Evolutionary conservation across 2,888 invertebrate genomes (phyloP).

Genomic region (Helobdella robusta): DNA sequence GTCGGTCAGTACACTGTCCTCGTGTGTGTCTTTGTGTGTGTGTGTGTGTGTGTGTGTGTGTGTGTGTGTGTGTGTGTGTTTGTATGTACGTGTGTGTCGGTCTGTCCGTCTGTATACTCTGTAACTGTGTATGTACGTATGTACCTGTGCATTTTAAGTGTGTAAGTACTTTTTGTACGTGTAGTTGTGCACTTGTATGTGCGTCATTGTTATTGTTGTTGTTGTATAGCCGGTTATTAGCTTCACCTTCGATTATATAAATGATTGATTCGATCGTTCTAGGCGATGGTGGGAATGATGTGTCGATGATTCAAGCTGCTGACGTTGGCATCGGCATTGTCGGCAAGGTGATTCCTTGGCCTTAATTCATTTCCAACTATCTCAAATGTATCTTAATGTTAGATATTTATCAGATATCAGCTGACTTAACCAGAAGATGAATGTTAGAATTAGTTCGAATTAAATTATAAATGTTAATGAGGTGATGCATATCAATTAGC

Average conservation of each 20-base stretch:
- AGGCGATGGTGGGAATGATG: slow-evolving; percentile 64
- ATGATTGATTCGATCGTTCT: not conserved
- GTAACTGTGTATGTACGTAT: too few relatives aligned
- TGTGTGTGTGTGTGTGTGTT: not conserved
- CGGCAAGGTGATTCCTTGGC: slow-evolving; percentile 43
- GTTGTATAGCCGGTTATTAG: too few relatives aligned
- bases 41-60: not conserved
- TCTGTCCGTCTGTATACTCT: not conserved
- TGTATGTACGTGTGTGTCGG: not conserved
- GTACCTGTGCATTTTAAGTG: too few relatives aligned
- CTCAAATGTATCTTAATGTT: too few relatives aligned
- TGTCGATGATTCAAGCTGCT: slow-evolving; percentile 64
- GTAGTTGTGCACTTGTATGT: not conserved
- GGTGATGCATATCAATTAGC: too few relatives aligned
- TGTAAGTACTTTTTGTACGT: too few relatives aligned
- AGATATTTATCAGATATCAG: not conserved
- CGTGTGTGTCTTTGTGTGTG: not conserved
- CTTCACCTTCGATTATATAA: too few relatives aligned
- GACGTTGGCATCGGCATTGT: slow-evolving; percentile 51
- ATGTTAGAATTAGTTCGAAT: too few relatives aligned
- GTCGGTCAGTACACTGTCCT: slow-evolving; percentile 39
- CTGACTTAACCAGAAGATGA: too few relatives aligned
- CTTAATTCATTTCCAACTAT: too few relatives aligned
- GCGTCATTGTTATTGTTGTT: too few relatives aligned
- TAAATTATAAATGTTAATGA: too few relatives aligned